Conservation (phyloP, 2,113 vertebrate species). For the Hyaena hyaena region DNA sequence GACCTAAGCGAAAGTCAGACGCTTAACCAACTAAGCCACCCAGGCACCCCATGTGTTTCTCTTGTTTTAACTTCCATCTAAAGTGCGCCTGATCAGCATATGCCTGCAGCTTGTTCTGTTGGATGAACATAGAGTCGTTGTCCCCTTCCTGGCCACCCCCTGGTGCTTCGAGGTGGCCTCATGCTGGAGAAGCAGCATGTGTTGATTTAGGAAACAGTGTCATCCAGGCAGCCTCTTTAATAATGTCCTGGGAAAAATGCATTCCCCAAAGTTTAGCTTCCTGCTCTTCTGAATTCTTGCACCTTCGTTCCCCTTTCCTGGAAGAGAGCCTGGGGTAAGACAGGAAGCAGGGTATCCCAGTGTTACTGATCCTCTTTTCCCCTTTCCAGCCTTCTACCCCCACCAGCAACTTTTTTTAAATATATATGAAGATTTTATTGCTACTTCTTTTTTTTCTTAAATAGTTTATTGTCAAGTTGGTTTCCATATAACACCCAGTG, state of each 20-base stretch:
- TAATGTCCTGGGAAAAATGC: neutral
- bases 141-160: neutral
- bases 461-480: too few species aligned
- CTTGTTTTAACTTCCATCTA: neutral
- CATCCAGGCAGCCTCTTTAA: neutral
- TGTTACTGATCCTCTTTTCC: neutral
- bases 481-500: too few species aligned
- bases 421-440: too few species aligned
- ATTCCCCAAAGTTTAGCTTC: neutral
- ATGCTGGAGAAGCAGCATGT: neutral
- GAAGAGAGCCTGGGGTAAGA: neutral
- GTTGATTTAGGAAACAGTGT: neutral
- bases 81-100: neutral
- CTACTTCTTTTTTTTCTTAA: too few species aligned
- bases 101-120: neutral
- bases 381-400: neutral
- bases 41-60: neutral
- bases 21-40: too few species aligned
- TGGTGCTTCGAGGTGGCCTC: neutral
- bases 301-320: neutral
- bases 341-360: neutral
- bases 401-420: neutral
- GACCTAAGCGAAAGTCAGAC: too few species aligned
- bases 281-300: neutral
- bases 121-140: neutral